Percentiles rank a stretch among this genome's conserved stretches.
Evolutionary conservation across 2,888 invertebrate genomes (phyloP).

Genomic region (Lampropteryx suffumata): DNA sequence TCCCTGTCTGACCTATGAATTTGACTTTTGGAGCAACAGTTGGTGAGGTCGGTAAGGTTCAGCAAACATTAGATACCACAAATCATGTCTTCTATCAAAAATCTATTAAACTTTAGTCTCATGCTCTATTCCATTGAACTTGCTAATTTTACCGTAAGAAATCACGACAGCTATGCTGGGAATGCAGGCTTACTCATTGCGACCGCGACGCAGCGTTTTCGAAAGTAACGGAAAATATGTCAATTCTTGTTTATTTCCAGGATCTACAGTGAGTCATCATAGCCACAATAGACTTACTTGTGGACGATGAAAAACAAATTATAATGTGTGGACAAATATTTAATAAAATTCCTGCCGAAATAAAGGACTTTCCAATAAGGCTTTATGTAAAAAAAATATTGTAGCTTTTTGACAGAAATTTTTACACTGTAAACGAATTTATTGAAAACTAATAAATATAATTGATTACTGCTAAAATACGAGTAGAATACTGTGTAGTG

Average conservation of each 20-base stretch:
- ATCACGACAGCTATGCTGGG: constrained; percentile 23
- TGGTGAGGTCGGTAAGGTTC: neutral
- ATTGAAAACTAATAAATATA: too few relatives aligned
- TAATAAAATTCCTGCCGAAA: too few relatives aligned
- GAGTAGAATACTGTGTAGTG: too few relatives aligned
- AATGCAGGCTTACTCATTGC: constrained; percentile 37
- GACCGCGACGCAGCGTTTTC: constrained; percentile 22
- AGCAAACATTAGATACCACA: neutral
- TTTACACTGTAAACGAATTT: too few relatives aligned
- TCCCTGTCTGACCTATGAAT: too few relatives aligned
- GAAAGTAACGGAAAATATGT: constrained; percentile 28
- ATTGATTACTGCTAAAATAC: too few relatives aligned
- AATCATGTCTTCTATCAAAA: constrained; percentile 4
- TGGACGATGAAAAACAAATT: constrained; percentile 33
- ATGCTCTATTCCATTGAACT: constrained; percentile 3
- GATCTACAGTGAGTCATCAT: constrained; percentile 31
- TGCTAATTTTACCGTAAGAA: constrained; percentile 23
- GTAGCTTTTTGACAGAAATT: too few relatives aligned
- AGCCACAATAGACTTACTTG: constrained; percentile 43
- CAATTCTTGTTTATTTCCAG: constrained; percentile 32
- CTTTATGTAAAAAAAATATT: too few relatives aligned
- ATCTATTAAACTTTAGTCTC: constrained; percentile 2
- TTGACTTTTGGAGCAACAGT: too few relatives aligned
- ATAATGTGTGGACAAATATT: too few relatives aligned
- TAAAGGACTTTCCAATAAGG: too few relatives aligned